phyloP scores from a whole-genome alignment of 1,140 invertebrate genomes.

The Trissolcus basalis region DNA sequence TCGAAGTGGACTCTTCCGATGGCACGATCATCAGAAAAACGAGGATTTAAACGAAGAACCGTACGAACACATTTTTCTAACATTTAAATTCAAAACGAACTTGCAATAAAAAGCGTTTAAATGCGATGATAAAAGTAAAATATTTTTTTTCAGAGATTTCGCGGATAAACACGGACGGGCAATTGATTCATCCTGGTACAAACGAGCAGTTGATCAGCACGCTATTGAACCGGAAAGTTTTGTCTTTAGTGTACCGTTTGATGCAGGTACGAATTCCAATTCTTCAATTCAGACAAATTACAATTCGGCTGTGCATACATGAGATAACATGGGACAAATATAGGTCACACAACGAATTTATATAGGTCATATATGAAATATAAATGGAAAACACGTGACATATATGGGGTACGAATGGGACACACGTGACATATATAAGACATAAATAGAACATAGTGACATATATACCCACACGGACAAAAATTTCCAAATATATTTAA shows the following conservation, averaged over 20 bases:
- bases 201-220: conserved; percentile 93
- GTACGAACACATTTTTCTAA: conserved; percentile 74
- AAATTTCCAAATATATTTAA: too few species aligned
- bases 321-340: too few species aligned
- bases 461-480: too few species aligned
- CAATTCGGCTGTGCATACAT: too few species aligned
- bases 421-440: too few species aligned
- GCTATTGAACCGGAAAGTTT: conserved; percentile 90
- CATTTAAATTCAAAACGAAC: too few species aligned
- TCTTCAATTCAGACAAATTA: background rate
- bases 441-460: too few species aligned
- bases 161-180: conserved; percentile 87
- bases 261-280: conserved; percentile 79
- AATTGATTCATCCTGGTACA: conserved; percentile 94
- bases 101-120: too few species aligned
- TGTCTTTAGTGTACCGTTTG: conserved; percentile 93
- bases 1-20: conserved; percentile 89
- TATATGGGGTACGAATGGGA: too few species aligned
- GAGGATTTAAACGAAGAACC: conserved; percentile 80
- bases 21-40: conserved; percentile 83
- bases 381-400: too few species aligned
- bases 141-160: conserved; percentile 81
- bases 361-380: too few species aligned
- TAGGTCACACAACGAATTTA: conserved; percentile 7
- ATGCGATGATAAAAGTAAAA: background rate